Percentiles rank a stretch among this genome's conserved stretches.
These are phyloP conservation scores for Pollachius pollachius DNA, from an alignment of 2,113 vertebrate genomes.

Conservation along the genomic window DNA sequence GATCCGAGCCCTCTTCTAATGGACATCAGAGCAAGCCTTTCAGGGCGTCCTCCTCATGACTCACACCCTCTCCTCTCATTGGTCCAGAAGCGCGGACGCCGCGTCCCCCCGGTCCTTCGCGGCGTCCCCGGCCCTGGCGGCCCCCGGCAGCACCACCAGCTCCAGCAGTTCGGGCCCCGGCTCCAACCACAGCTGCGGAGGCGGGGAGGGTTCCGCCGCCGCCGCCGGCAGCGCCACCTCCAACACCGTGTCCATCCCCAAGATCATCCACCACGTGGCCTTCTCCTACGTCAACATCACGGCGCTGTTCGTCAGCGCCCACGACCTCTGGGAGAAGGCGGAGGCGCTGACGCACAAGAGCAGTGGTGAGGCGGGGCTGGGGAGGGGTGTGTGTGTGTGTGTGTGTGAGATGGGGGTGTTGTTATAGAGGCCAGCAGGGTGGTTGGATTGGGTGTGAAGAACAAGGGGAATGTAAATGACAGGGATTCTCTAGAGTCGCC, in stretches of 20 bases:
- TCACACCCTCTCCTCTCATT: neutral
- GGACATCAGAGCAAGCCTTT: too few relatives aligned
- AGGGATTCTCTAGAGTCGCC: too few relatives aligned
- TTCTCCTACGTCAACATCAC: slow-evolving; percentile 89
- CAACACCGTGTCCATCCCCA: slow-evolving; percentile 71
- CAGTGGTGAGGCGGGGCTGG: slow-evolving; percentile 72
- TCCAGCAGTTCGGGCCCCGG: slow-evolving; percentile 69
- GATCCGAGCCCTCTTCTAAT: too few relatives aligned
- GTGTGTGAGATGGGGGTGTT: neutral
- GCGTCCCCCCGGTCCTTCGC: neutral
- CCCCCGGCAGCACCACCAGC: slow-evolving; percentile 74
- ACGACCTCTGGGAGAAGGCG: slow-evolving; percentile 89
- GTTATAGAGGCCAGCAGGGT: too few relatives aligned
- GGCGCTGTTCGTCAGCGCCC: slow-evolving; percentile 81
- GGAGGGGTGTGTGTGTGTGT: neutral
- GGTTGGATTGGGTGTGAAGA: too few relatives aligned
- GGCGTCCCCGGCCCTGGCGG: neutral
- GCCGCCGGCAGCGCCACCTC: slow-evolving; percentile 1
- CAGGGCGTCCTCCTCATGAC: too few relatives aligned
- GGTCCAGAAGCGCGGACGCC: neutral
- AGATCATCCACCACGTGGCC: slow-evolving; percentile 80
- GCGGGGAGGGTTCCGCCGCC: slow-evolving; percentile 3
- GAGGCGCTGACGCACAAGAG: slow-evolving; percentile 78
- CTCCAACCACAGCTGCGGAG: slow-evolving; percentile 60
- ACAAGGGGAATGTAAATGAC: too few relatives aligned